Percentiles rank a stretch among this genome's conserved stretches.
These are phyloP conservation scores for Gnatocerus cornutus DNA, from an alignment of 2,888 invertebrate genomes.

Conservation along the genomic window DNA sequence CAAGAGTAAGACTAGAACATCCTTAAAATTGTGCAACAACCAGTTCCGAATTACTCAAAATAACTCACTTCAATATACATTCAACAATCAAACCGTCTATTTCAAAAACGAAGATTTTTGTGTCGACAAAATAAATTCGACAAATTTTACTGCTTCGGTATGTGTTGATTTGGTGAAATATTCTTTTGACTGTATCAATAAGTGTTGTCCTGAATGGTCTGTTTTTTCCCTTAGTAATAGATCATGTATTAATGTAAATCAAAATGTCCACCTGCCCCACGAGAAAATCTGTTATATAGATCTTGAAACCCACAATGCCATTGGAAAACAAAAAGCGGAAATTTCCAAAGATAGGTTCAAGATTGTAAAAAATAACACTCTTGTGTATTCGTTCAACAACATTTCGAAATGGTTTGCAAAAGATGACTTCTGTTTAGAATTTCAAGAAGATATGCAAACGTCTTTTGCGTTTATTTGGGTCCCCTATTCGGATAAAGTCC, in stretches of 20 bases:
- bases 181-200: slow-evolving; percentile 7
- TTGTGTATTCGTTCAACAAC: slow-evolving; percentile 8
- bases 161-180: background rate
- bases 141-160: slow-evolving; percentile 1
- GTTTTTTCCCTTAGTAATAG: background rate
- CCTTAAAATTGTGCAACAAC: background rate
- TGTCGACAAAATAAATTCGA: background rate
- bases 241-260: slow-evolving; percentile 9
- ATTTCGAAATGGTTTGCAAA: slow-evolving; percentile 16
- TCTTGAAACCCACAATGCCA: background rate
- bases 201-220: slow-evolving; percentile 24
- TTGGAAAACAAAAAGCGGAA: too few species aligned
- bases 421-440: slow-evolving; percentile 32
- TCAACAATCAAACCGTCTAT: background rate
- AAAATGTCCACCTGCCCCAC: slow-evolving; percentile 14
- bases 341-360: background rate
- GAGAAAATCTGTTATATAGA: background rate
- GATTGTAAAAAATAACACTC: slow-evolving; percentile 5
- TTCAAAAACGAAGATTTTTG: slow-evolving; percentile 22
- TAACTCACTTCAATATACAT: slow-evolving; percentile 1
- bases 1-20: slow-evolving; percentile 25
- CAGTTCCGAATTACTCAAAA: slow-evolving; percentile 1
- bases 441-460: slow-evolving; percentile 1
- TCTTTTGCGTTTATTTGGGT: slow-evolving; percentile 20
- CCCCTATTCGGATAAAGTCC: background rate